Evolutionary conservation across 2,797 vertebrate species (phyloP), one percentile per base, ranked within the genome.

Genomic region (Myotis findleyi): DNA sequence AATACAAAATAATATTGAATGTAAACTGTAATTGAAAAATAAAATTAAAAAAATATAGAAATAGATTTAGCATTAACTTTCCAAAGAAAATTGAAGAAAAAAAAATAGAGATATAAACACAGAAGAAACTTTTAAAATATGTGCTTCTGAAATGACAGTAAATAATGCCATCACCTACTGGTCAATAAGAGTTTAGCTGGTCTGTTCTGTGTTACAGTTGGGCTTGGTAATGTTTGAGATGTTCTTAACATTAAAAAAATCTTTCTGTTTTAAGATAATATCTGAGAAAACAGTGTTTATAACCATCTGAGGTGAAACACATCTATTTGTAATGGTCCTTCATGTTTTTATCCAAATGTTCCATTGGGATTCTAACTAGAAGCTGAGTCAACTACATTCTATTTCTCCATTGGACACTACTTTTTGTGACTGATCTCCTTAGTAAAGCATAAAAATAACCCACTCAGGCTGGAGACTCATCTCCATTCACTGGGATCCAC

Each of bases 21-120:
- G 7, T 25, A 25, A 55, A 55, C 33, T 55, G 4, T 55, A 79
- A 36, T 36, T 79, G 7, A 79, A 55, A 79, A 77, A 77, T 77
- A 53, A 77, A 53, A 76, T 21, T 33, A 3, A 53, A 53, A 53
- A 77, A 36, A 25, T 77, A 51, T 64, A 57, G 41, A 91, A 92
- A 21, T 62, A 51, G 27, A 41, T 12, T 21, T 79, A 83, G 10
- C 20, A 83, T 25, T 91, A 82, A 88, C 33, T 86, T 59, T 16
- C 47, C 59, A 82, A 64, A 88, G n/a, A 82, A 81, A 64, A 64
- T 6, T n/a, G 8, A 69, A 87, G 59, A 87, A 96, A 71, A 47
- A 47, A 91, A 71, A 79, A 14, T 7, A 59, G 12, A 76, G 49
- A 20, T 59, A 84, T 21, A 88, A 82, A 88, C 36, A 69, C 4